Evolutionary conservation across 2,797 vertebrate genomes (phyloP).

Genomic region (Hephaestus fuliginosus): DNA sequence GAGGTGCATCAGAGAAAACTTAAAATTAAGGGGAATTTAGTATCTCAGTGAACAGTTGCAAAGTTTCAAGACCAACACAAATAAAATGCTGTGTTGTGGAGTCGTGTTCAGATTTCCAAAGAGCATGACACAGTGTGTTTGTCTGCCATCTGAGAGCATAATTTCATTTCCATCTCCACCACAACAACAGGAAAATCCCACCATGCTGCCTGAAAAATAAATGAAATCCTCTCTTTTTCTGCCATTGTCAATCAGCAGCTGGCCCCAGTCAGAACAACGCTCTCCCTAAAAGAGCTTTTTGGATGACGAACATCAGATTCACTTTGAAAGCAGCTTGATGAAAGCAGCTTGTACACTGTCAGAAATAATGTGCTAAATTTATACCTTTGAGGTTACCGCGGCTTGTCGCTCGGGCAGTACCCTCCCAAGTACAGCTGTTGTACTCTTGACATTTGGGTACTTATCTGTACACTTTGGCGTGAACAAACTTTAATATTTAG

Average conservation of each 20-base stretch:
- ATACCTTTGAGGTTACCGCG: not conserved
- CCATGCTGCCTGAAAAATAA: slow-evolving; percentile 5
- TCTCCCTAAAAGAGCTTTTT: slow-evolving; percentile 38
- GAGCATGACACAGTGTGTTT: not conserved
- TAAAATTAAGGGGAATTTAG: not conserved
- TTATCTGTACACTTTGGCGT: no score
- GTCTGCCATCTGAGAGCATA: slow-evolving; percentile 20
- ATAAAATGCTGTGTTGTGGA: not conserved
- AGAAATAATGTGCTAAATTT: no score
- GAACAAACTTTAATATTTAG: no score
- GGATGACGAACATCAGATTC: slow-evolving; percentile 19
- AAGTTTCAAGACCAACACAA: slow-evolving; percentile 2
- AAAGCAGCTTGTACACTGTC: slow-evolving; percentile 2
- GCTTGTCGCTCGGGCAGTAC: no score
- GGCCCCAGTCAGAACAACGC: slow-evolving; percentile 24
- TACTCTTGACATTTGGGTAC: no score
- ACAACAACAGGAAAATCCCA: slow-evolving; percentile 17
- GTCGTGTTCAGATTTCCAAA: not conserved
- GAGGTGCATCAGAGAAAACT: not conserved
- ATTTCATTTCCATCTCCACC: slow-evolving; percentile 21
- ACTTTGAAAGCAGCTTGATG: not conserved
- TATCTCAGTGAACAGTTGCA: not conserved
- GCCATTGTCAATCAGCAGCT: slow-evolving; percentile 34
- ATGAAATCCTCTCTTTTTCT: slow-evolving; percentile 28
- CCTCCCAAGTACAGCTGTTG: no score